Evolutionary conservation across 2,797 vertebrate species (phyloP), one percentile per base, ranked within the genome.

Genomic region (Jordanella pulchra): DNA sequence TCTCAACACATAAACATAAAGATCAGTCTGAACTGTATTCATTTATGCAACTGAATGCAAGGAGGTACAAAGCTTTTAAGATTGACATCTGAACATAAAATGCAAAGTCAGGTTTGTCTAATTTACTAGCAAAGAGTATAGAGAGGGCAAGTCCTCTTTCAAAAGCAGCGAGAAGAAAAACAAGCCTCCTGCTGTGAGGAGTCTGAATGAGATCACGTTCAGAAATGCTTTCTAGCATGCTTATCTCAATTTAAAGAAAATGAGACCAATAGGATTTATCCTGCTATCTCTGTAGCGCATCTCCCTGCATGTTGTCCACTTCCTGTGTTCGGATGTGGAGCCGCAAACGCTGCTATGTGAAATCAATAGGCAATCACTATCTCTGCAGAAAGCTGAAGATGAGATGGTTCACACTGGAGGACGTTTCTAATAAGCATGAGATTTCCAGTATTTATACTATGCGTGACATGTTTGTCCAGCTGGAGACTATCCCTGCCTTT

Each of bases 311-410:
- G 82, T 80, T 80, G 82, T 81, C 78, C 80, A 82, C 87, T 87
- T 90, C 86, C 85, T 84, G 83, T 60, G 69, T 71, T 84, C n/a
- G 75, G 83, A 90, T 84, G 81, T 78, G 81, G 58, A 73, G 68
- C 71, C 73, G 80, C 77, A 78, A 77, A 80, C 72, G 42, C 79
- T 66, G 73, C 21, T 18, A 85, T 82, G 76, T 73, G 69, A 71
- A 87, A 90, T 92, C 89, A 75, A 89, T 91, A 72, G 74, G 17
- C 63, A 64, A 72, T 55, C 73, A 54, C 60, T 15, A 28, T 70
- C 61, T 69, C 65, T 42, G 25, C 73, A 63, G 61, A 67, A 44
- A 77, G 78, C 78, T 75, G 0, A 12, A 76, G 82, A 83, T 75
- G 76, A 83, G 72, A 79, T 68, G 56, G 68, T 71, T 75, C 23